Conservation (phyloP, 2,797 vertebrate genomes). For the Rhinoraja longicauda region DNA sequence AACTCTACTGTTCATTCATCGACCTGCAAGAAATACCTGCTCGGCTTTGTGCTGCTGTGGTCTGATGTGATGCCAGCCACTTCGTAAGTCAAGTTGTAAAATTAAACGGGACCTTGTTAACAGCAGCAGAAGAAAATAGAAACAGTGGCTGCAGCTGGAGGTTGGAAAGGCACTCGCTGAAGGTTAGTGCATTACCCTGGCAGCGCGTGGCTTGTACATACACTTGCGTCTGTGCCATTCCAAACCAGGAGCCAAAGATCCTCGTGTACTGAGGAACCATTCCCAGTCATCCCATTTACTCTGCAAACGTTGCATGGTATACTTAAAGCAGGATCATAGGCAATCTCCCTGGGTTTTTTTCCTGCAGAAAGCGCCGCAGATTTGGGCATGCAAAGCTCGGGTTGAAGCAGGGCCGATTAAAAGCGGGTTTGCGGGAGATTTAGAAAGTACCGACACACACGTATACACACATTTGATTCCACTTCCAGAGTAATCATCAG, state of each 20-base stretch:
- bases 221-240: constrained; percentile 61
- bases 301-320: neutral
- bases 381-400: constrained; percentile 74
- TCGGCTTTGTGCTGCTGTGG: neutral
- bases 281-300: neutral
- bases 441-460: constrained; percentile 56
- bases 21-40: neutral
- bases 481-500: constrained; percentile 93
- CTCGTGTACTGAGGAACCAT: neutral
- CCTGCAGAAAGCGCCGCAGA: constrained; percentile 51
- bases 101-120: neutral
- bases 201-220: constrained; percentile 42
- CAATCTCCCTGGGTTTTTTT: constrained; percentile 61
- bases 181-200: neutral
- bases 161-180: neutral
- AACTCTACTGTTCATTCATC: neutral
- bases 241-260: constrained; percentile 52
- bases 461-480: constrained; percentile 98
- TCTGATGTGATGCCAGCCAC: neutral
- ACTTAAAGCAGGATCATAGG: neutral
- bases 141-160: no score
- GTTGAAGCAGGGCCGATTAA: constrained; percentile 53
- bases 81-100: neutral
- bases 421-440: constrained; percentile 52
- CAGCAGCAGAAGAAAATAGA: no score